Evolutionary conservation across 2,113 vertebrate genomes (phyloP).

Genomic region (Dolichallabes microphthalmus): DNA sequence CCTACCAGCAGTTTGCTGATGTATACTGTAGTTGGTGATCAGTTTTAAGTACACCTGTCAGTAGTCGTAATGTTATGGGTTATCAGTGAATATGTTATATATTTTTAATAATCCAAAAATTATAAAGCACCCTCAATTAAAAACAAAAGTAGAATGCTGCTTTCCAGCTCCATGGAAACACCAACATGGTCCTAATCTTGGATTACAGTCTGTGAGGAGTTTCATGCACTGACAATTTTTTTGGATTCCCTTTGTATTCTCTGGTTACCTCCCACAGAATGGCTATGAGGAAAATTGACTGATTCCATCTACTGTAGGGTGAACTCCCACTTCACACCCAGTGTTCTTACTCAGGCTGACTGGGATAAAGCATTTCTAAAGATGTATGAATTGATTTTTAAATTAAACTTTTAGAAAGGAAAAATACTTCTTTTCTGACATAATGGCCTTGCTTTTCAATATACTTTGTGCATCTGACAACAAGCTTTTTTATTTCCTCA

Average conservation of each 20-base stretch:
- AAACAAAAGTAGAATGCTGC: background rate
- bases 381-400: background rate
- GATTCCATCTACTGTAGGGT: background rate
- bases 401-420: background rate
- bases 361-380: background rate
- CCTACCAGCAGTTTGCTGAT: too few species aligned
- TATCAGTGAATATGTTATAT: too few species aligned
- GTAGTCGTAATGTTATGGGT: too few species aligned
- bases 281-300: background rate
- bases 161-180: background rate
- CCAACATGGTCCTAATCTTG: background rate
- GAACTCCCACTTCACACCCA: background rate
- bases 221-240: background rate
- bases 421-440: too few species aligned
- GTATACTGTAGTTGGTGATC: too few species aligned
- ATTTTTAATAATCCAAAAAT: background rate
- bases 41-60: too few species aligned
- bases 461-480: too few species aligned
- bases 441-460: too few species aligned
- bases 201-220: background rate
- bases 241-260: background rate
- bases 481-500: too few species aligned
- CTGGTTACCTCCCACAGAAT: background rate
- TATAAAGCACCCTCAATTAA: background rate
- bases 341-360: background rate